phyloP scores from a whole-genome alignment of 2,797 vertebrate species.

The Zonotrichia albicollis region DNA sequence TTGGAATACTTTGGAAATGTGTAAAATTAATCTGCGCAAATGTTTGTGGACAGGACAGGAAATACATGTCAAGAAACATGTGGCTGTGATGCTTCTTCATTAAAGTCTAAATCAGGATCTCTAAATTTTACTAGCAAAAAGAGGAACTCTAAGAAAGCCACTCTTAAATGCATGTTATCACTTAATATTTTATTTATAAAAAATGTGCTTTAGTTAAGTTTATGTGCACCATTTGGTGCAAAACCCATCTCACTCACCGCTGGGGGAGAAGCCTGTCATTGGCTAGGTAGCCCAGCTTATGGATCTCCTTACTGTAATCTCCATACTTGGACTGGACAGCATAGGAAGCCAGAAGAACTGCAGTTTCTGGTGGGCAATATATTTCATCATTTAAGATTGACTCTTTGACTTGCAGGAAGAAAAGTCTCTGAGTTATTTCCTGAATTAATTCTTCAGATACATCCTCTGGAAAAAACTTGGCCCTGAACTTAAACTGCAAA shows the following conservation, averaged over 20 bases:
- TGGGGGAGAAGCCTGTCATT: slow-evolving; percentile 95
- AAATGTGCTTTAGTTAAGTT: neutral
- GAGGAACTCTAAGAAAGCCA: neutral
- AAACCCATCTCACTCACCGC: slow-evolving; percentile 79
- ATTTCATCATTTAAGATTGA: slow-evolving; percentile 97
- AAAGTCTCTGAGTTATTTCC: slow-evolving; percentile 96
- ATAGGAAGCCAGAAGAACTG: slow-evolving; percentile 94
- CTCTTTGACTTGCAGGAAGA: slow-evolving; percentile 98
- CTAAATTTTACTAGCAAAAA: neutral
- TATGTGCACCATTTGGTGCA: neutral
- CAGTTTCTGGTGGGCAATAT: slow-evolving; percentile 97
- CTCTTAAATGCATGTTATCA: neutral
- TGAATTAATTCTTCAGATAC: slow-evolving; percentile 96
- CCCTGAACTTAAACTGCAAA: slow-evolving; percentile 95
- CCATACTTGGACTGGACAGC: slow-evolving; percentile 95
- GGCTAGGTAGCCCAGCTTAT: slow-evolving; percentile 92
- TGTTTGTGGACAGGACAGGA: neutral
- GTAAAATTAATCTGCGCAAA: neutral
- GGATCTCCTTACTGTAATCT: slow-evolving; percentile 90
- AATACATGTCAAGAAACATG: neutral
- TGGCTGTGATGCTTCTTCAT: accelerated
- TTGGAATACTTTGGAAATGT: neutral
- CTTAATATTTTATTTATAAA: neutral
- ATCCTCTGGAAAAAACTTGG: slow-evolving; percentile 97
- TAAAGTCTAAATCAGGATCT: neutral